A percentile compares a stretch with the other conserved stretches of the same genome.
phyloP scores from a whole-genome alignment of 2,797 vertebrate genomes.

The Mallotus villosus region DNA sequence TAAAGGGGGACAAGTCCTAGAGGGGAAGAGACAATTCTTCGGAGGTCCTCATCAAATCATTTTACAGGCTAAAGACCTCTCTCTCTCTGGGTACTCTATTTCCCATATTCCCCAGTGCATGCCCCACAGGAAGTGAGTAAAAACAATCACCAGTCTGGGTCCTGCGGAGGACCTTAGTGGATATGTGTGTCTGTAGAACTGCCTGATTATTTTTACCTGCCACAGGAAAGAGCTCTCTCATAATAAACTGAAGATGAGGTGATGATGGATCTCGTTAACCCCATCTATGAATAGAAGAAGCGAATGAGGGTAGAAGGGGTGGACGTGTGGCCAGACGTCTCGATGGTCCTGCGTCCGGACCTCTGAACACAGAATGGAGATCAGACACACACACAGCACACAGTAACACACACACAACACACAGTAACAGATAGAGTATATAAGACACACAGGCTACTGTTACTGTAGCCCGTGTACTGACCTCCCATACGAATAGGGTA shows the following conservation, averaged over 20 bases:
- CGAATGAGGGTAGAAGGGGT: conserved; percentile 10
- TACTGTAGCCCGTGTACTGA: background rate
- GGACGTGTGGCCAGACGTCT: conserved; percentile 58
- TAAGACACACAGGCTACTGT: too few relatives aligned
- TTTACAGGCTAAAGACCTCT: background rate
- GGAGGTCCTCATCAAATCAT: background rate
- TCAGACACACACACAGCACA: conserved; percentile 37
- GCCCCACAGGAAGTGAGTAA: conserved; percentile 49
- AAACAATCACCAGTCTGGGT: conserved; percentile 60
- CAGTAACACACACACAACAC: background rate
- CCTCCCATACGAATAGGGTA: background rate
- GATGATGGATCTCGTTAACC: conserved; percentile 77
- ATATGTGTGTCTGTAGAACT: conserved; percentile 50
- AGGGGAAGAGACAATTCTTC: too few relatives aligned
- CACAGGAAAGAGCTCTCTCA: conserved; percentile 77
- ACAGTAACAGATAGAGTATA: too few relatives aligned
- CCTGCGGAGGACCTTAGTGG: conserved; percentile 52
- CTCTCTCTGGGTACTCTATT: conserved; percentile 14
- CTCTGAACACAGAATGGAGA: conserved; percentile 45
- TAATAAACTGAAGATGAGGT: conserved; percentile 74
- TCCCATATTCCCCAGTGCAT: conserved; percentile 10
- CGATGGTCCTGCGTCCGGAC: conserved; percentile 53
- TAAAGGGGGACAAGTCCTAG: too few relatives aligned
- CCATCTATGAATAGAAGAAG: conserved; percentile 55
- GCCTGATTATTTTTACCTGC: conserved; percentile 78